Base-by-base conservation (phyloP, 2,888 invertebrate species). In the Drosophila atripex region DNA sequence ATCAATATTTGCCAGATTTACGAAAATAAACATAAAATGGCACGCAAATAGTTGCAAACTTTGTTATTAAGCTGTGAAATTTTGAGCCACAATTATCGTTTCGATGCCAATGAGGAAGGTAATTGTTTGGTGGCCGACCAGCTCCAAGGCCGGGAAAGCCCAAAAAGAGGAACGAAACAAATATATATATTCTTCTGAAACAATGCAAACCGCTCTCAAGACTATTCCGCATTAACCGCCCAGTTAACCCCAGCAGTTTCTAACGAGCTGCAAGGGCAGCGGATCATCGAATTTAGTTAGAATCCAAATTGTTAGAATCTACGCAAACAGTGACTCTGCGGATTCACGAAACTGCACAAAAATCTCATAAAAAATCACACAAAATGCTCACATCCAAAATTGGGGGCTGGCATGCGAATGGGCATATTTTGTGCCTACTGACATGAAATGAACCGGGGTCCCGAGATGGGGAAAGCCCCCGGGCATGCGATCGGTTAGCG, bases 51-150 rank as follows among this genome's bases (percentile, higher is more conserved):
- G 41, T 63, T 52, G 63, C 21, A 64, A 63, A 52, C 11, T 35
- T 64, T 63, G 38, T 30, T 64, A 64, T 53, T 30, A 30, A 53
- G 65, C 23, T 65, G 64, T 28, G 64, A 65, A 65, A 64, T 64
- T 53, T 63, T 14, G 43, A 65, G 45, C 21, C n/a, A 23, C 35
- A 70, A 50, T 71, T 71, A 71, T 53, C 57, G 53, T 11, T 53
- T 18, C 5, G 14, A 23, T 38, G 71, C 49, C 52, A 71, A 71
- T 32, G 18, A 18, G 35, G 35, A n/a, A 63, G 23, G 6, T 43
- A 21, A n/a, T 53, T 64, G 30, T 53, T 18, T 23, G 39, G 18
- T 21, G 21, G 35, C 18, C 16, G 16, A 6, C 53, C 21, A 30
- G 45, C 21, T 43, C 21, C 32, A 50, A 50, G 52, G 35, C 43